A percentile compares a stretch with the other conserved stretches of the same genome.
Evolutionary conservation across 30 jellyfish, hydroid and myxozoan species (phyloP).

Genomic region (Aurelia aurita): DNA sequence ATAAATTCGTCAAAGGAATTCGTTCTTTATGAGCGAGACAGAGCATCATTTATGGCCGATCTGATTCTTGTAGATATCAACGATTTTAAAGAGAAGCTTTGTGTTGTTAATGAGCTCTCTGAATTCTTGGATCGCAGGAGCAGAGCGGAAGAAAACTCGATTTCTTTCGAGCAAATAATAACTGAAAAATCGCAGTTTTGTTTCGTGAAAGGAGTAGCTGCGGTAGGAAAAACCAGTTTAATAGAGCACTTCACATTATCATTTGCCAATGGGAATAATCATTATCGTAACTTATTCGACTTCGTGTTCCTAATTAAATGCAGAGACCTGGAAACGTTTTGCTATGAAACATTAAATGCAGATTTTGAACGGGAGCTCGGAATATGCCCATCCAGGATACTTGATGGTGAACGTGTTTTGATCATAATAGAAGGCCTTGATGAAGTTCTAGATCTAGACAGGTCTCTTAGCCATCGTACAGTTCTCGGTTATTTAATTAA

Average conservation of each 20-base stretch:
- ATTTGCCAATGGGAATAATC: background rate
- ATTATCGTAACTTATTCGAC: background rate
- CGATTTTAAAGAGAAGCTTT: too few species aligned
- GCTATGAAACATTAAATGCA: background rate
- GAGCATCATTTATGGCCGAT: conserved; percentile 4
- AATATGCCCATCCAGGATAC: background rate
- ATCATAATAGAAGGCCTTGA: background rate
- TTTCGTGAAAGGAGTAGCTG: conserved; percentile 5
- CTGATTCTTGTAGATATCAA: too few species aligned
- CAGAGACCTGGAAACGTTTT: background rate
- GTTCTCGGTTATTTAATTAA: background rate
- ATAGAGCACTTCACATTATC: background rate
- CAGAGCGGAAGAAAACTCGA: background rate
- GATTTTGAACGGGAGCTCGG: background rate
- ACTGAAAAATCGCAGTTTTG: background rate
- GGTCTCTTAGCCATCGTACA: background rate
- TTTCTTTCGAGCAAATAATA: background rate
- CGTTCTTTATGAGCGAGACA: background rate
- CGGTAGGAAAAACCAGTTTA: background rate
- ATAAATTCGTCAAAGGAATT: background rate
- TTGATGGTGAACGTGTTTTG: background rate
- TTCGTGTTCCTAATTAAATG: background rate
- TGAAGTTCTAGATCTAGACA: background rate
- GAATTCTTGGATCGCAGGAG: too few species aligned
- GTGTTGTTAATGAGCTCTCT: too few species aligned